Evolutionary conservation across 2,113 vertebrate genomes (phyloP).

Genomic region (Garra rufa): DNA sequence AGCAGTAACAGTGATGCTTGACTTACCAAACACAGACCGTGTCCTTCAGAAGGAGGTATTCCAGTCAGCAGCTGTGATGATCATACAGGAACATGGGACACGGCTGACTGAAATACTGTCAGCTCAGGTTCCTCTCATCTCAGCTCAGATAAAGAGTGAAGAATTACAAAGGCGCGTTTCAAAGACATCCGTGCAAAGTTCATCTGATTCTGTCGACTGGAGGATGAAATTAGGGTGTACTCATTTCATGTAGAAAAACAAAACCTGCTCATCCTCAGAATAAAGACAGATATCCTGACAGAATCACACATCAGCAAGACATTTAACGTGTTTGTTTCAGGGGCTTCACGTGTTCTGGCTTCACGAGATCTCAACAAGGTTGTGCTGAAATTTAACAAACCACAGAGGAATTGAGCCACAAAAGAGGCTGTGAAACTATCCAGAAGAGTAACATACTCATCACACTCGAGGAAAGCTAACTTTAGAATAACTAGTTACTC

Average conservation of each 20-base stretch:
- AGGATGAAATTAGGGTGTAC: conserved; percentile 22
- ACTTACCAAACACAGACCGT: neutral
- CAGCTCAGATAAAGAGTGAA: neutral
- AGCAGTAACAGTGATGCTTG: neutral
- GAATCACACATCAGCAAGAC: neutral
- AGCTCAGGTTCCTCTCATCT: neutral
- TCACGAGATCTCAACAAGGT: neutral
- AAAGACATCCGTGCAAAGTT: neutral
- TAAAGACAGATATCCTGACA: neutral
- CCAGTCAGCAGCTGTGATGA: neutral
- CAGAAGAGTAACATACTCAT: neutral
- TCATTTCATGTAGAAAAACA: neutral
- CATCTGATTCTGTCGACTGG: conserved; percentile 22
- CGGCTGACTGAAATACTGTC: conserved; percentile 3
- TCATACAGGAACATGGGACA: neutral
- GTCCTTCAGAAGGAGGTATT: neutral
- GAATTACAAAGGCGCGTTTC: conserved; percentile 8
- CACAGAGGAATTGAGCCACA: neutral
- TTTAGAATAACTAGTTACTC: too few relatives aligned
- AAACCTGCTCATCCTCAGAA: neutral
- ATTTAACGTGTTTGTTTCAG: neutral
- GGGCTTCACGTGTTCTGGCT: neutral
- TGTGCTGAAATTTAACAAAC: too few relatives aligned
- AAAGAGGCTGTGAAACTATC: conserved; percentile 3
- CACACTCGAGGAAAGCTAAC: neutral